Base-by-base conservation (phyloP, 1,140 invertebrate genomes). In the Thrips palmi region DNA sequence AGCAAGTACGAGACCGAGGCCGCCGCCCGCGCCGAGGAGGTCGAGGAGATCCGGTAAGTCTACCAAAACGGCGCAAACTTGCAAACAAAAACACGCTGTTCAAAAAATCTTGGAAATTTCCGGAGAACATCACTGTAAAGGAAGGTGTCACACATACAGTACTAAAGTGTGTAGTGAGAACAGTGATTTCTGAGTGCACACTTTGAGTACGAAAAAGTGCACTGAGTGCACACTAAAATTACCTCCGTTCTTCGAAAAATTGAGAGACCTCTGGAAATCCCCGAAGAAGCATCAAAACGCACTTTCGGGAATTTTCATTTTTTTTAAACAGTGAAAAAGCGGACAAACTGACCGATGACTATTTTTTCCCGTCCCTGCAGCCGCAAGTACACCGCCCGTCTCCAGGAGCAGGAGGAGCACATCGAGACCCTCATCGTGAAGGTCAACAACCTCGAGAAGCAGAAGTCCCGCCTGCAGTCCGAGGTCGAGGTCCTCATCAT, bases 401-500 rank as follows among this genome's bases (percentile, higher is more conserved):
- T 93, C 50, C 78, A 85, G 50, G 89, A 96, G 61, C 85, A 91
- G 52, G 89, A 96, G 59, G 89, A 94, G 62, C 87, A 93, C 55
- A 88, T 94, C 51, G 88, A 91, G 58, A 71, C 75, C 40, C 69
- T 93, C 44, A 67, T 92, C 46, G 83, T 84, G 43, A 94, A 93
- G 65, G 75, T 89, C 58, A 85, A 76, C 62, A 87, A 81, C 50
- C 65, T 91, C 49, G 87, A 93, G 60, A 93, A 96, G 60, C 87
- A 88, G 54, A 96, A 96, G 63, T 89, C 84, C 29, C 81, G 89
- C 33, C 70, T 96, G 28, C 84, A 93, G 63, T 88, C 83, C 48
- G 91, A 96, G 68, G 83, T 96, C 32, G 89, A 96, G 59, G 80
- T 96, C 11, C 69, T 94, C 49, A 94, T 96, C 60, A 92, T 96